Base-by-base conservation (phyloP, 2,113 vertebrate species). In the Python bivittatus region DNA sequence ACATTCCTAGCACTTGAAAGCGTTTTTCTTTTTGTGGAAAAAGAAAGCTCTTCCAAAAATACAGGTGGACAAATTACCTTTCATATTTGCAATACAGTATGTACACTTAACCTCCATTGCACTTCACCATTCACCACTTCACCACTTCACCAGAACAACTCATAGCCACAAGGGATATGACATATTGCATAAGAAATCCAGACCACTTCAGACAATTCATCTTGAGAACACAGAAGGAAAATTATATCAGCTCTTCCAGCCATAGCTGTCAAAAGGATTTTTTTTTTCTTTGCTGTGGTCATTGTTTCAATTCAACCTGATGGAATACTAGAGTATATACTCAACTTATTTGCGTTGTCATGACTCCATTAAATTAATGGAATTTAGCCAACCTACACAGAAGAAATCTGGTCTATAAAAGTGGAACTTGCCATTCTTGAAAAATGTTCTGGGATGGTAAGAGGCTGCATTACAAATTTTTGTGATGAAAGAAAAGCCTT, bases 41-140 rank as follows among this genome's bases (percentile, higher is more conserved):
- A 94, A 91, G 92, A 94, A 94, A 0, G n/a, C 79, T 94, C 92
- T 93, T 96, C 92, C 91, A 96, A 94, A 97, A 96, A 94, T 95
- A 96, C 27, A 95, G 93, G 95, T 92, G 64, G 84, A 92, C 87
- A 56, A 93, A 92, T 97, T 93, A 88, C 93, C 93, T 33, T 53
- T 92, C 88, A 58, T 94, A 53, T 97, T 97, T 97, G 90, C 92
- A 88, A 90, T 95, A 94, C 86, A 95, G 87, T 86, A 68, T 95
- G 91, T 88, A 90, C 53, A 93, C 93, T 97, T 97, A 91, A 95
- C 92, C 94, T 95, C 54, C 61, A 56, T n/a, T 0, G 8, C 85
- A 92, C 89, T 95, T 94, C 0, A 7, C 93, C 91, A 93, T n/a
- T n/a, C n/a, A n/a, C n/a, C n/a, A n/a, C n/a, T n/a, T n/a, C n/a